Evolutionary conservation across 2,113 vertebrate genomes (phyloP), one percentile per base, ranked within the genome.

Genomic region (Anhinga rufa): DNA sequence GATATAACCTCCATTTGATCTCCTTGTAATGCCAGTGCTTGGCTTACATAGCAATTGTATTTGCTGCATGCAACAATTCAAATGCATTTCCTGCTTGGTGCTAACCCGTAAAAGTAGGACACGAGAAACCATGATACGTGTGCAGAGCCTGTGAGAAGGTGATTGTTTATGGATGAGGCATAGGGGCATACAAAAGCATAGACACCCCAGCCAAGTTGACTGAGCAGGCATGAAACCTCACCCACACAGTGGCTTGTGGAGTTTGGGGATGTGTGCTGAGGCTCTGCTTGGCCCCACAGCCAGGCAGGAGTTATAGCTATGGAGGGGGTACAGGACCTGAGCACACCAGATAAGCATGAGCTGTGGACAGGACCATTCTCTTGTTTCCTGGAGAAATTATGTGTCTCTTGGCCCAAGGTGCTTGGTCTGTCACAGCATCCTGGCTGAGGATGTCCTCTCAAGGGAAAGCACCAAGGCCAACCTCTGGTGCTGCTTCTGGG

Each of bases 101-200:
- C 34, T 62, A 58, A 44, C 36, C 12, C 3, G 2, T 42, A 34
- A 15, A 58, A 64, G 28, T 12, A 55, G 68, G 65, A 49, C 28
- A 17, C 1, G 4, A 54, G 70, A 82, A 46, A 70, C 9, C 5
- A 8, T 1, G 9, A 8, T 44, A 12, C 0, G 0, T 48, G 25
- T 69, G 72, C 22, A 68, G 68, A 82, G 52, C 66, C 48, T 88
- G 55, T 52, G 52, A 75, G 38, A 8, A 22, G 38, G 19, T 21
- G 62, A 64, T 46, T 1, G 1, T 44, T n/a, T 55, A 51, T 18
- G 48, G 48, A 38, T 61, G 54, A 60, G 25, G 12, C 14, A 25
- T 3, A 58, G 52, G 42, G 34, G 16, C 3, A 7, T n/a, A 51
- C 26, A 44, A 40, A 86, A 77, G 17, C 76, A 48, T 28, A 71